A percentile compares a stretch with the other conserved stretches of the same genome.
phyloP scores from a whole-genome alignment of 2,113 vertebrate genomes.

The Narcine bancroftii region DNA sequence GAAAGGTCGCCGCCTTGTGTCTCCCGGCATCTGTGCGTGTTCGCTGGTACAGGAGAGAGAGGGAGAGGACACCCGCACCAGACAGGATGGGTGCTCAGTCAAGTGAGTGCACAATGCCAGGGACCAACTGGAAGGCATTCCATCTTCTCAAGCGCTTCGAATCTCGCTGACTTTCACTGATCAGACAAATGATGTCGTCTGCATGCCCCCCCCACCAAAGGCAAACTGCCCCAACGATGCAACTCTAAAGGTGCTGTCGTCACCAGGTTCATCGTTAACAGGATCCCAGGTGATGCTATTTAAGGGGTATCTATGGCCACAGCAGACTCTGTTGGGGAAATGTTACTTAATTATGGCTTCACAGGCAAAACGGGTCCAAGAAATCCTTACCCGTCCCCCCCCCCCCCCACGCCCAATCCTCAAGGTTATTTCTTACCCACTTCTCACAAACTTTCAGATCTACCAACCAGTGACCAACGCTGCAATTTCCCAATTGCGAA shows the following conservation, averaged over 20 bases:
- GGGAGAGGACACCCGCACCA: background rate
- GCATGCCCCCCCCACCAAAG: no score
- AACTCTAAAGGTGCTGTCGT: background rate
- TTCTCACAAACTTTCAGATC: slow-evolving; percentile 21
- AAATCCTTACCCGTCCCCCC: no score
- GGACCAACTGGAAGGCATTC: background rate
- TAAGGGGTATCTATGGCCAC: background rate
- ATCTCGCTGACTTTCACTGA: background rate
- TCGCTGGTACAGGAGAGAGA: background rate
- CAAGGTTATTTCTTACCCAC: background rate
- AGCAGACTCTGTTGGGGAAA: background rate
- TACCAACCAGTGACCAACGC: background rate
- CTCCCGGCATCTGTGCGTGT: background rate
- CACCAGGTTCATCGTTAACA: background rate
- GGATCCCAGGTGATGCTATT: background rate
- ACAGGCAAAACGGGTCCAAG: background rate
- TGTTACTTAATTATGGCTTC: background rate
- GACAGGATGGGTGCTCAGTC: background rate
- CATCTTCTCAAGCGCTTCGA: background rate
- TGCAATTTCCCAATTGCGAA: background rate
- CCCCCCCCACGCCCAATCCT: background rate
- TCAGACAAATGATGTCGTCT: background rate
- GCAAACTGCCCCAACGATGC: background rate
- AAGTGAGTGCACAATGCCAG: background rate
- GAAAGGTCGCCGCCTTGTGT: slow-evolving; percentile 1